These are phyloP conservation scores for Drosophila incognita DNA, from an alignment of 2,888 invertebrate species.

Conservation along the genomic window DNA sequence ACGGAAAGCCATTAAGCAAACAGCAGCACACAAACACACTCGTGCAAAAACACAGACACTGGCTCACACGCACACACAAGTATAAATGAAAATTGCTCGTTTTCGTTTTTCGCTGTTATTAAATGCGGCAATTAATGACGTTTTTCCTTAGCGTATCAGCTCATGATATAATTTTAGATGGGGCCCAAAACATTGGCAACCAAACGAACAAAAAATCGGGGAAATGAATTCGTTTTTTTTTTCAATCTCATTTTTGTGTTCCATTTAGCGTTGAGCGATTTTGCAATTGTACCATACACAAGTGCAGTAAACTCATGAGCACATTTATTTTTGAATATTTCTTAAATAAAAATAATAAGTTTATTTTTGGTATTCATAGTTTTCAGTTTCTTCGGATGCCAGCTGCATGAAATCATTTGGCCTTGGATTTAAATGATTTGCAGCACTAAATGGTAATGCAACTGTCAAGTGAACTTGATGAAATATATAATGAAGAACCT, in stretches of 20 bases:
- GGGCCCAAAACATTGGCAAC: slow-evolving; percentile 25
- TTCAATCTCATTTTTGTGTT: slow-evolving; percentile 11
- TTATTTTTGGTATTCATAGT: slow-evolving; percentile 60
- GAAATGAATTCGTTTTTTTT: slow-evolving; percentile 38
- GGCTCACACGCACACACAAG: not conserved
- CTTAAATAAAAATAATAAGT: slow-evolving; percentile 38
- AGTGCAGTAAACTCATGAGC: slow-evolving; percentile 49
- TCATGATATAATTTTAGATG: slow-evolving; percentile 66
- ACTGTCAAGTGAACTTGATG: slow-evolving; percentile 20
- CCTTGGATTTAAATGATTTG: slow-evolving; percentile 55
- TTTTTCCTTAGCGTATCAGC: slow-evolving; percentile 48
- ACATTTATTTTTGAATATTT: slow-evolving; percentile 50
- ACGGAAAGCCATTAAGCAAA: slow-evolving; percentile 42
- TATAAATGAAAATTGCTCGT: slow-evolving; percentile 19
- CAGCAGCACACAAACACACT: not conserved
- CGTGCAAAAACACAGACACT: not conserved
- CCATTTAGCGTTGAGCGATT: slow-evolving; percentile 6
- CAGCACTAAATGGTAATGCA: not conserved
- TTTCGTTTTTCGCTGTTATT: slow-evolving; percentile 33
- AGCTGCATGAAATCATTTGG: slow-evolving; percentile 64
- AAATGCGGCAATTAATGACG: slow-evolving; percentile 67
- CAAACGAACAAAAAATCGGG: slow-evolving; percentile 7
- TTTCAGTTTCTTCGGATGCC: slow-evolving; percentile 46
- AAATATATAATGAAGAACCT: not conserved
- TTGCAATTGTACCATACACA: slow-evolving; percentile 17